phyloP scores from a whole-genome alignment of 2,888 invertebrate species.

The Leptopterna dolabrata region DNA sequence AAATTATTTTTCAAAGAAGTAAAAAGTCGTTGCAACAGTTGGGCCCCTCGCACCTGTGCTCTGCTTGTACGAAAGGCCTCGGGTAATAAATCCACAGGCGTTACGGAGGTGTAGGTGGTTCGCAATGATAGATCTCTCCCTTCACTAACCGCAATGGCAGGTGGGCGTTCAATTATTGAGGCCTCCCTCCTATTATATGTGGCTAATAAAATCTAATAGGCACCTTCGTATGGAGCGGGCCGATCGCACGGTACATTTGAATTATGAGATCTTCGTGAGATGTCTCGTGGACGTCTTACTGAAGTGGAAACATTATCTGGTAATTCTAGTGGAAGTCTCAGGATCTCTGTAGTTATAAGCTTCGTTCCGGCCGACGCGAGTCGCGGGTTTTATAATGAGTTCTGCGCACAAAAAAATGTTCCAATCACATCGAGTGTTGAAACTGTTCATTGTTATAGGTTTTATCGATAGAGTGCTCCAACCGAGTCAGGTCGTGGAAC shows the following conservation, averaged over 20 bases:
- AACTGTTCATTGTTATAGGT: no score
- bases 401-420: no score
- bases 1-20: not conserved
- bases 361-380: no score
- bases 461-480: no score
- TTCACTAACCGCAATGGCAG: not conserved
- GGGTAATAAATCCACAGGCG: conserved; percentile 4
- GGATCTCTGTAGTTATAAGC: no score
- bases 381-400: no score
- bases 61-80: not conserved
- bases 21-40: not conserved
- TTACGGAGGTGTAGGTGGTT: conserved; percentile 13
- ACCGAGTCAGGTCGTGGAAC: no score
- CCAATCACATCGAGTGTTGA: no score
- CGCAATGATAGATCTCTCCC: not conserved
- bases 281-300: not conserved
- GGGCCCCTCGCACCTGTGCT: not conserved
- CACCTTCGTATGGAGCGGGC: not conserved
- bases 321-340: no score
- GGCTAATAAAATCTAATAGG: not conserved
- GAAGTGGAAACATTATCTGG: no score
- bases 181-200: not conserved
- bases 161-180: conserved; percentile 21
- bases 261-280: conserved; percentile 30
- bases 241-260: not conserved